Evolutionary conservation across 2,797 vertebrate species (phyloP), one percentile per base, ranked within the genome.

Genomic region (Acipenser transmontanus): DNA sequence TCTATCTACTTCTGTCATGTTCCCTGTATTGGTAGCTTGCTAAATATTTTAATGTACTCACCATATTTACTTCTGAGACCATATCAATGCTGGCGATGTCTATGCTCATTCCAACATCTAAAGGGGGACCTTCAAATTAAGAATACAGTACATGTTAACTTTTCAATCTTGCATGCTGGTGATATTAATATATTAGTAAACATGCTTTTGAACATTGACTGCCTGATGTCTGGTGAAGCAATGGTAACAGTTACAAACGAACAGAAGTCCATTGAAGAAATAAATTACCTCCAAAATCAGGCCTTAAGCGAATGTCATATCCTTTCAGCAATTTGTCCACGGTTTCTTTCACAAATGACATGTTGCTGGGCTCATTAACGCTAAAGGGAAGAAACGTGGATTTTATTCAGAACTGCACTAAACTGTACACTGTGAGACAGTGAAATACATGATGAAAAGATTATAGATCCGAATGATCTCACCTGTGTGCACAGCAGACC

Each of bases 61-160:
- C 93, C 92, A 92, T 94, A 82, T 93, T 95, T 79, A 94, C 92
- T 82, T 94, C 93, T 1, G 91, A 94, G 70, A 94, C 93, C 89
- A 93, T 91, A 70, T 95, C 92, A 72, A 93, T 94, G 76, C 92
- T 93, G 78, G 91, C 87, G 67, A 95, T 91, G 69, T 92, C 90
- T 73, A 94, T 93, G 76, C 91, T 84, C 93, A 94, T 93, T 62
- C 88, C 90, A 57, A 95, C 93, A 62, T 91, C 91, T 76, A 95
- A 92, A 3, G 93, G 92, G 69, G 91, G 89, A 81, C 93, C 93
- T 93, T 79, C 17, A 70, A 67, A 63, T 75, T 54, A 60, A 72
- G 66, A 67, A 70, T 54, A 50, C 13, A 61, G 66, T 54, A 48
- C 68, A 56, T 49, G 50, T 61, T 8, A 61, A 62, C 9, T 54